These are phyloP conservation scores for Sceloporus tristichus DNA, from an alignment of 2,113 vertebrate species.

Conservation along the genomic window DNA sequence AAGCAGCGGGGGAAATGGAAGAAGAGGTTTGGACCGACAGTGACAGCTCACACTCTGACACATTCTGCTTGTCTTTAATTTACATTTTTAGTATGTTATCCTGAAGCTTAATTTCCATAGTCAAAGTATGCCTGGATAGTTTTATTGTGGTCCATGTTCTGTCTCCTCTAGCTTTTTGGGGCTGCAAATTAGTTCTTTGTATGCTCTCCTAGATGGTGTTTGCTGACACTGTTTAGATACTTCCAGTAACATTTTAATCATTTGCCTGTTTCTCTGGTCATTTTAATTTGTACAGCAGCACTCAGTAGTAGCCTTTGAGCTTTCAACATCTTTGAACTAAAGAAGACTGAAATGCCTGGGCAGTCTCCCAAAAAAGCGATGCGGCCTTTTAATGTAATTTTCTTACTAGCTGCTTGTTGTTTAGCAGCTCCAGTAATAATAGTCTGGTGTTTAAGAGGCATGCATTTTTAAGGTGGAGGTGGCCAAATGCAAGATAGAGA, in stretches of 20 bases:
- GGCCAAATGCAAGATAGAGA: neutral
- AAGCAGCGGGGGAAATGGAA: no score
- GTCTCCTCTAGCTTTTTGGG: neutral
- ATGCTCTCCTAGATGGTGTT: neutral
- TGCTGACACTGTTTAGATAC: neutral
- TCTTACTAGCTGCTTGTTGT: neutral
- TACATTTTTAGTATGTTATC: neutral
- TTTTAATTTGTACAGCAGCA: neutral
- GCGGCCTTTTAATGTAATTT: neutral
- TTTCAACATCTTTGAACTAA: constrained; percentile 6
- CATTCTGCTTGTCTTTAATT: neutral
- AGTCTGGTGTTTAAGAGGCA: neutral
- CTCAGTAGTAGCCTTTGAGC: neutral
- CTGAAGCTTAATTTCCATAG: neutral
- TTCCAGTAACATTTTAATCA: constrained; percentile 4
- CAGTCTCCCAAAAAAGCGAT: neutral
- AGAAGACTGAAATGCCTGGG: neutral
- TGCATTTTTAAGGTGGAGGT: neutral
- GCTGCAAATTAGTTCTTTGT: neutral
- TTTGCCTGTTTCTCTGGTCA: neutral
- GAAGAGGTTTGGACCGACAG: no score
- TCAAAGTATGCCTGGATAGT: neutral
- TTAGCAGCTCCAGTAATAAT: constrained; percentile 6
- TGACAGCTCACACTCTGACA: no score
- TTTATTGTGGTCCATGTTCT: neutral